Conservation (phyloP, 2,888 invertebrate species). For the Pherbina coryleti region DNA sequence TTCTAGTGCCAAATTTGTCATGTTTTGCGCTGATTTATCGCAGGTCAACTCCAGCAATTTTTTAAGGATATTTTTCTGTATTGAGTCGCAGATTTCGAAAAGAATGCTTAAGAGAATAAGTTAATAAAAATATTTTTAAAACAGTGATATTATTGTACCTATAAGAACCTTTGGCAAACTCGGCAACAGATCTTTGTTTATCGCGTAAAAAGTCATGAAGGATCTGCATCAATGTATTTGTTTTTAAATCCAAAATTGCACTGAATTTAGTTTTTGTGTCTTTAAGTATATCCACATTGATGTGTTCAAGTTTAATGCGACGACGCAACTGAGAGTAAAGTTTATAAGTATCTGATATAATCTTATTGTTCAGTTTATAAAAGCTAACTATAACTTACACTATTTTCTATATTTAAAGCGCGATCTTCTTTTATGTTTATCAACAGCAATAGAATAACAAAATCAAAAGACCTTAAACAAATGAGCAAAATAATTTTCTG, state of each 20-base stretch:
- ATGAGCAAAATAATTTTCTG: not conserved
- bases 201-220: conserved; percentile 72
- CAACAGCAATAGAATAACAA: conserved; percentile 76
- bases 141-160: conserved; percentile 58
- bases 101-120: conserved; percentile 56
- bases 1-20: conserved; percentile 62
- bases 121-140: conserved; percentile 4
- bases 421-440: conserved; percentile 75
- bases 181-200: conserved; percentile 71
- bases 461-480: conserved; percentile 75
- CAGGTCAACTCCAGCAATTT: conserved; percentile 64
- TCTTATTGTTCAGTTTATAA: not conserved
- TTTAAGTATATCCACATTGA: conserved; percentile 73
- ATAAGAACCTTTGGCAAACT: conserved; percentile 75
- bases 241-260: conserved; percentile 72
- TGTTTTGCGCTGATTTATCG: conserved; percentile 60
- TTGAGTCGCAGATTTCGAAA: conserved; percentile 62
- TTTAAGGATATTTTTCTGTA: conserved; percentile 63
- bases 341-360: not conserved
- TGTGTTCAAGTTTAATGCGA: conserved; percentile 74
- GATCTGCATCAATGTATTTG: conserved; percentile 73
- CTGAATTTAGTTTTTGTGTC: conserved; percentile 73
- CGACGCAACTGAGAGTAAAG: conserved; percentile 62
- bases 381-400: conserved; percentile 71
- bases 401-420: conserved; percentile 74